A percentile compares a stretch with the other conserved stretches of the same genome.
Conservation (phyloP, 2,797 vertebrate species). For the Acipenser transmontanus region DNA sequence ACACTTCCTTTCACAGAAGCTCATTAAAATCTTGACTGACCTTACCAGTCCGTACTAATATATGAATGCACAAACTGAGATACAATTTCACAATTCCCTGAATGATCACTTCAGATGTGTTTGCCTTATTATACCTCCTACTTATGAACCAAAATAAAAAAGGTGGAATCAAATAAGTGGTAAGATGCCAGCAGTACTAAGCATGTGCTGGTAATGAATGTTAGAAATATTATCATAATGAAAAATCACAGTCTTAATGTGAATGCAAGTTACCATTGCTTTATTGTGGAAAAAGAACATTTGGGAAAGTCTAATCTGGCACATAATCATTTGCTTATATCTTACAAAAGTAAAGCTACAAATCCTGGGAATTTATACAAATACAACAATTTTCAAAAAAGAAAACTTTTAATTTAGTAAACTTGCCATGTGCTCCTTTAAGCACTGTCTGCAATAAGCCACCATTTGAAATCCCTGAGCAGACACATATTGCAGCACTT, state of each 20-base stretch:
- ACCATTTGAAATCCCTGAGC: constrained; percentile 91
- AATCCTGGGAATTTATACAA: constrained; percentile 98
- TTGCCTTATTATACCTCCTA: too few relatives aligned
- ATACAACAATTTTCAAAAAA: constrained; percentile 89
- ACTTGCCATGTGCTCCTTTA: constrained; percentile 78
- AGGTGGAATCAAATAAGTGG: too few relatives aligned
- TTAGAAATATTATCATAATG: constrained; percentile 10
- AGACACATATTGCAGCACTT: constrained; percentile 69
- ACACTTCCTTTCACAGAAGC: too few relatives aligned
- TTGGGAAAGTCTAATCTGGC: constrained; percentile 73
- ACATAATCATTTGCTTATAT: constrained; percentile 69
- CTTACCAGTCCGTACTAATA: too few relatives aligned
- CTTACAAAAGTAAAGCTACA: constrained; percentile 91
- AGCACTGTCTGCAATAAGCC: constrained; percentile 80
- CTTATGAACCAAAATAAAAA: too few relatives aligned
- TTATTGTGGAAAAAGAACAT: constrained; percentile 83
- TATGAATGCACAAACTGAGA: too few relatives aligned
- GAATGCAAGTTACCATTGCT: constrained; percentile 69
- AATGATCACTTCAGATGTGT: too few relatives aligned
- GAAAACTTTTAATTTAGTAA: constrained; percentile 95
- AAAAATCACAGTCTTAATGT: constrained; percentile 18
- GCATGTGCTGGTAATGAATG: too few relatives aligned
- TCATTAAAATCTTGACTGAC: too few relatives aligned
- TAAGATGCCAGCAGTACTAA: too few relatives aligned
- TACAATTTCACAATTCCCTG: too few relatives aligned